phyloP scores from a whole-genome alignment of 2,113 vertebrate species.

The Chaetura pelagica region DNA sequence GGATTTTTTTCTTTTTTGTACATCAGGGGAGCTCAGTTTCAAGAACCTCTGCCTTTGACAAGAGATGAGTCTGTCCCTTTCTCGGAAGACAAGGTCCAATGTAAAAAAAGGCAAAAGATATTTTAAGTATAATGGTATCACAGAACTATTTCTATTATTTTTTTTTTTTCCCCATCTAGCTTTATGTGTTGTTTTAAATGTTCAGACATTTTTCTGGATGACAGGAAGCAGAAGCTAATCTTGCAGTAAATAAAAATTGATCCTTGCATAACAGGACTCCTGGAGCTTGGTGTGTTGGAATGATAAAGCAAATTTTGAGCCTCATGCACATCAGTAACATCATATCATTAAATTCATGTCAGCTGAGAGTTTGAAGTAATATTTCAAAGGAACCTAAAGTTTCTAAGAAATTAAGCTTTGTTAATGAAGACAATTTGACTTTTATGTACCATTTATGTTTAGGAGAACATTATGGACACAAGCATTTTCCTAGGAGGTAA shows the following conservation, averaged over 20 bases:
- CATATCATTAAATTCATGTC: background rate
- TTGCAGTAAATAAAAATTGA: conserved; percentile 25
- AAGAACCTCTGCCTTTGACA: background rate
- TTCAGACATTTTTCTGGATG: background rate
- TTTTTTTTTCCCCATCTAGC: background rate
- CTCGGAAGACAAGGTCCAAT: background rate
- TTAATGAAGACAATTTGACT: background rate
- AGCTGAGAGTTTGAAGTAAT: background rate
- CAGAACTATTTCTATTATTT: background rate
- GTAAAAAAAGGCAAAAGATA: background rate
- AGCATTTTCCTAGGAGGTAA: background rate
- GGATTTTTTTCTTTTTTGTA: background rate
- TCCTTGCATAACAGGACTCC: background rate
- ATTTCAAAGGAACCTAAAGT: background rate
- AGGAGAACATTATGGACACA: background rate
- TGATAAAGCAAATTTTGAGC: background rate
- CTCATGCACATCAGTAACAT: background rate
- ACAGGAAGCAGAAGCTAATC: background rate
- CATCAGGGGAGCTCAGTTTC: background rate
- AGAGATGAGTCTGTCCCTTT: background rate
- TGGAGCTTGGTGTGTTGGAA: background rate
- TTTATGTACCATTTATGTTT: background rate
- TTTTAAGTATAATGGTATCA: background rate
- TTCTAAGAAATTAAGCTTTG: background rate
- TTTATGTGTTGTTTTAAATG: background rate